phyloP scores from a whole-genome alignment of 1,140 invertebrate species.

The Andricus grossulariae region DNA sequence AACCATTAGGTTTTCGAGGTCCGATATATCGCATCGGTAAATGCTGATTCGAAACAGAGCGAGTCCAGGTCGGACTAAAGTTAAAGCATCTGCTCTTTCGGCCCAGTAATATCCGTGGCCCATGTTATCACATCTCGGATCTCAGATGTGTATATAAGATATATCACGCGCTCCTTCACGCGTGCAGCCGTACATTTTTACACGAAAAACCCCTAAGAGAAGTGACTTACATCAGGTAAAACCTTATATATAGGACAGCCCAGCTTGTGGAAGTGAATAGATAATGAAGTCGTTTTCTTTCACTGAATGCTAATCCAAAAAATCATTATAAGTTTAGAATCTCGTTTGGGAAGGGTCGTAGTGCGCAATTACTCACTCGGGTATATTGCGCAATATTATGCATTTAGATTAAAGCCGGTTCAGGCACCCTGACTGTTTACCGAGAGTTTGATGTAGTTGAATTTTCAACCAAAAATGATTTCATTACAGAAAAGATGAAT shows the following conservation, averaged over 20 bases:
- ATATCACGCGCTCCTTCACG: conserved; percentile 13
- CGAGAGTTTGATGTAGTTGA: too few species aligned
- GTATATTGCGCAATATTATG: too few species aligned
- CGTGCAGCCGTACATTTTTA: neutral
- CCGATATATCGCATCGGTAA: neutral
- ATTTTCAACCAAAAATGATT: too few species aligned
- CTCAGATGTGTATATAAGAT: conserved; percentile 8
- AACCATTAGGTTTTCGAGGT: neutral
- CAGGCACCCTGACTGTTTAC: too few species aligned
- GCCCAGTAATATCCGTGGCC: neutral
- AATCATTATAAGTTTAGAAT: too few species aligned
- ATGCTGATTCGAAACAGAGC: conserved; percentile 4
- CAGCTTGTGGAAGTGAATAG: neutral
- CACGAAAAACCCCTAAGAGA: neutral
- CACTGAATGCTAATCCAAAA: neutral
- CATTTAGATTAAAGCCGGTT: too few species aligned
- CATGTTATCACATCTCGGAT: neutral
- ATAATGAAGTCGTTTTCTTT: neutral
- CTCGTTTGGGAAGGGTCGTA: too few species aligned
- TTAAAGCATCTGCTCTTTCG: conserved; percentile 15
- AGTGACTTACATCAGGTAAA: neutral
- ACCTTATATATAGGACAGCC: neutral
- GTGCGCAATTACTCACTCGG: too few species aligned
- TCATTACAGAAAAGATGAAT: too few species aligned
- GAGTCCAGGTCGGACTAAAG: neutral